A percentile compares a stretch with the other conserved stretches of the same genome.
These are phyloP conservation scores for Pteruthius melanotis DNA, from an alignment of 2,113 vertebrate species.

Conservation along the genomic window DNA sequence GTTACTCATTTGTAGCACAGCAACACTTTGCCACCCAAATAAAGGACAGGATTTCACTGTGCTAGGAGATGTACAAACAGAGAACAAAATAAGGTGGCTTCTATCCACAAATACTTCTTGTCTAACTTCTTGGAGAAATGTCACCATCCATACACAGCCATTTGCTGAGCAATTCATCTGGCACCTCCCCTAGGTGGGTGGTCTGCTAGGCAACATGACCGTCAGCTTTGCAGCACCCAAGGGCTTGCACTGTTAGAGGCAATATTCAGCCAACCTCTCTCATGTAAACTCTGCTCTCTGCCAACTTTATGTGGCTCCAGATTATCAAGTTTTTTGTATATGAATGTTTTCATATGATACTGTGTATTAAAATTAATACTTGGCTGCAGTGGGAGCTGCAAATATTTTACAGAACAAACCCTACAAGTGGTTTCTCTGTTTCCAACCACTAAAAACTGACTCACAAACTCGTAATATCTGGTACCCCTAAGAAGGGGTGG, in stretches of 20 bases:
- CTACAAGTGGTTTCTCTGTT: neutral
- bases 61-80: neutral
- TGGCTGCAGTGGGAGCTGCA: neutral
- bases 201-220: neutral
- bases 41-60: neutral
- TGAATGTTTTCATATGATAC: neutral
- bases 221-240: neutral
- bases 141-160: neutral
- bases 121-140: neutral
- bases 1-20: neutral
- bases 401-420: neutral
- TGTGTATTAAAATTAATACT: neutral
- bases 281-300: neutral
- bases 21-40: neutral
- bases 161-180: neutral
- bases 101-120: neutral
- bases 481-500: neutral
- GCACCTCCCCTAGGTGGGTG: neutral
- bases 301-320: neutral
- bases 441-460: neutral
- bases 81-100: neutral
- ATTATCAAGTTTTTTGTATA: neutral
- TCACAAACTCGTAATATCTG: neutral
- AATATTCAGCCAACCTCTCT: neutral
- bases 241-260: neutral